Evolutionary conservation across 2,888 invertebrate genomes (phyloP), one percentile per base, ranked within the genome.

Genomic region (Thalpophila matura): DNA sequence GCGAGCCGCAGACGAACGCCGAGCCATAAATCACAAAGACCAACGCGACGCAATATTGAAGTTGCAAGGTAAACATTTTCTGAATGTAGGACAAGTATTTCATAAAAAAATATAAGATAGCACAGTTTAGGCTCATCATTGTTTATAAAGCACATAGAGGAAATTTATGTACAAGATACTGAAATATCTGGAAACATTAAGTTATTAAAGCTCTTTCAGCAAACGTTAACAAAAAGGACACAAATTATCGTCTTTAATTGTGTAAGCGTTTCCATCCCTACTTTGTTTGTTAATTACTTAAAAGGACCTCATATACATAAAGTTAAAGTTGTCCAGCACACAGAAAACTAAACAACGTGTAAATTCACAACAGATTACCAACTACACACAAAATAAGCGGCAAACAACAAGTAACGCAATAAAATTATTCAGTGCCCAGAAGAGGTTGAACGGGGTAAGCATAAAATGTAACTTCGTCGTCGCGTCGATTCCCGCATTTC

Each of bases 301-400:
- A 65, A 53, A 60, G 66, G 43, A 42, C 46, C 33, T 40, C 66
- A 53, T 73, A 61, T 60, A 62, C 51, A 79, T 62, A 63, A 65
- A 66, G 62, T 57, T 54, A 29, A 65, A 62, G 40, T 61, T 53
- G 31, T 53, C 45, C 45, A 35, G 31, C 68, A 73, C 66, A 60
- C 55, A 61, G 62, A 50, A 56, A 66, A 64, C 59, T 60, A 64
- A 56, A 60, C 42, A 64, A 64, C 38, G 42, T 58, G 62, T 80
- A 74, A 69, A 78, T 77, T 74, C 53, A 63, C 64, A 80, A 74
- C 74, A 78, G 70, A 80, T 70, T 77, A 80, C 65, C 54, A 64
- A 80, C 69, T 67, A 61, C 56, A 64, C 43, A 40, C 65, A 40
- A 66, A 80, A 80, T 77, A 59, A 77, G 61, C 56, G 56, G 33